Percentiles rank a stretch among this genome's conserved stretches.
phyloP scores from a whole-genome alignment of 1,140 invertebrate genomes.

The Theocolax elegans region DNA sequence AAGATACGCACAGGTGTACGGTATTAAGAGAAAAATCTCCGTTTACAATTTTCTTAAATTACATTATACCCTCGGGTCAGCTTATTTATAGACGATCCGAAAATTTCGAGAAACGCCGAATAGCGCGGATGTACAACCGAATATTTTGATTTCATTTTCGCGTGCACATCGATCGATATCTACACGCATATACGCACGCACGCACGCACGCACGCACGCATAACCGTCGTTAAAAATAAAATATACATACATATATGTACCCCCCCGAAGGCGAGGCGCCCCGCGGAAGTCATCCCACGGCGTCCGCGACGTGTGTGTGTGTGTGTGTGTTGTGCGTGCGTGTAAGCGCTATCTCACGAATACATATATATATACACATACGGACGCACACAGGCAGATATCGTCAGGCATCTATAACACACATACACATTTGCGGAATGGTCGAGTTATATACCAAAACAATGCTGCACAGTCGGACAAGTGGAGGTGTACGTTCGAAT shows the following conservation, averaged over 20 bases:
- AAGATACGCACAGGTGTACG: too few species aligned
- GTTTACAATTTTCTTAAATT: not conserved
- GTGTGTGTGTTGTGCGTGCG: not conserved
- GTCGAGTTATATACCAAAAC: too few species aligned
- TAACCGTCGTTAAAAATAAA: not conserved
- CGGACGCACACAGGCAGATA: not conserved
- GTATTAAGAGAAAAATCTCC: too few species aligned
- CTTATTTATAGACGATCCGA: not conserved
- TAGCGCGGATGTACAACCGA: not conserved
- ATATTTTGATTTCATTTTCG: not conserved
- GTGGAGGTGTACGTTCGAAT: too few species aligned
- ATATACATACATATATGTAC: not conserved
- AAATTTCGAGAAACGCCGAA: not conserved
- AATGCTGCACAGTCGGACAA: too few species aligned
- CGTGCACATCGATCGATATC: too few species aligned
- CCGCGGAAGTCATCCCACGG: not conserved
- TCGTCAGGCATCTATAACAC: not conserved
- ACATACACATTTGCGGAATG: not conserved
- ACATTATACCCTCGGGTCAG: not conserved
- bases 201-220: not conserved
- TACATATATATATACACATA: not conserved
- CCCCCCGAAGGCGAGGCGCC: too few species aligned
- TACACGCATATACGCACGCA: not conserved
- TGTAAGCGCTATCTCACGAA: not conserved
- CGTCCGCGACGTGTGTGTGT: too few species aligned